These are phyloP conservation scores for Lasioglossum vierecki DNA, from an alignment of 2,888 invertebrate species.

Conservation along the genomic window DNA sequence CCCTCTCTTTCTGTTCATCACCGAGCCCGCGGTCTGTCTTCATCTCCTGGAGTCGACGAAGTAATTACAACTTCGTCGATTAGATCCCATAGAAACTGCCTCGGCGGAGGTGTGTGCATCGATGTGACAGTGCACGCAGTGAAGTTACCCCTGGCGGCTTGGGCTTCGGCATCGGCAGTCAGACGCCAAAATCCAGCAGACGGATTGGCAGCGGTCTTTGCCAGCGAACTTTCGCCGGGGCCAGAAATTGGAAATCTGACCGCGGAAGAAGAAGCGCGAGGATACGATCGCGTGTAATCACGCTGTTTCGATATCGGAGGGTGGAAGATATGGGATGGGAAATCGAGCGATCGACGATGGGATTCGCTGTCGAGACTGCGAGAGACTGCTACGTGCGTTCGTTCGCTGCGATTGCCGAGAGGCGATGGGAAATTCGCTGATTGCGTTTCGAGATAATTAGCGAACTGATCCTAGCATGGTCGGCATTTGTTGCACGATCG, in stretches of 20 bases:
- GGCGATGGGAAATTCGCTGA: not conserved
- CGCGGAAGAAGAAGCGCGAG: conserved; percentile 19
- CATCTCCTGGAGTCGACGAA: conserved; percentile 58
- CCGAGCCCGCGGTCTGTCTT: conserved; percentile 18
- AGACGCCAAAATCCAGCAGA: conserved; percentile 61
- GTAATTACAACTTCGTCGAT: conserved; percentile 80
- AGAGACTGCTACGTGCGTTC: not conserved
- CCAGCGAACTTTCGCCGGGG: conserved; percentile 39
- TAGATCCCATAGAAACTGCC: conserved; percentile 73
- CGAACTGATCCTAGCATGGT: not conserved
- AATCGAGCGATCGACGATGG: not conserved
- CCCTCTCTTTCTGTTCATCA: conserved; percentile 16
- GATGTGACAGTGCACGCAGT: conserved; percentile 56
- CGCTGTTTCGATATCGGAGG: conserved; percentile 8
- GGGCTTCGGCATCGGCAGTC: conserved; percentile 35
- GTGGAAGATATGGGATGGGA: not conserved
- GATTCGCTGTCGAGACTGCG: not conserved
- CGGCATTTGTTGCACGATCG: no score
- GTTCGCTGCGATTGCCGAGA: not conserved
- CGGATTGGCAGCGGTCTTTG: conserved; percentile 56
- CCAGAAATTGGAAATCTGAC: conserved; percentile 54
- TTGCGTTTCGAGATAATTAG: not conserved
- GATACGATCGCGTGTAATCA: conserved; percentile 13
- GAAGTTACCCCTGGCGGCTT: conserved; percentile 16
- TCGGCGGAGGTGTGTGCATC: conserved; percentile 57